Evolutionary conservation across 2,797 vertebrate species (phyloP).

Genomic region (Lacerta viridis): DNA sequence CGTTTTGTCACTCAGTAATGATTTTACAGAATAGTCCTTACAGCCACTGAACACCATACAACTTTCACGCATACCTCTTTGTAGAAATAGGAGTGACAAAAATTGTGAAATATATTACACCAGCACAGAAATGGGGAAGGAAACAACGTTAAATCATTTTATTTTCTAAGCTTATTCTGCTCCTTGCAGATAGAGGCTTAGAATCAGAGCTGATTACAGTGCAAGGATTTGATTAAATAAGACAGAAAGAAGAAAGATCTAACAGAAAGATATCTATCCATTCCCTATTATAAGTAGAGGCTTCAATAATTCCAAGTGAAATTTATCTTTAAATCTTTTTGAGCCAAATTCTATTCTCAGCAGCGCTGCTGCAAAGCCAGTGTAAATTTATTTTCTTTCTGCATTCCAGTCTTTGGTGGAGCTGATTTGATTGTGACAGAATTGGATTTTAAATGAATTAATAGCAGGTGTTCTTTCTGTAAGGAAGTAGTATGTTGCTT

Average conservation of each 20-base stretch:
- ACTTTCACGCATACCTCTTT: conserved; percentile 36
- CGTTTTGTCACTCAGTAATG: not conserved
- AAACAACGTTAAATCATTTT: conserved; percentile 78
- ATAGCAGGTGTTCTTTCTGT: conserved; percentile 32
- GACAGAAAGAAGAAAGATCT: conserved; percentile 46
- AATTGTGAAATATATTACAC: conserved; percentile 74
- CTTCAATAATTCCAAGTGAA: conserved; percentile 65
- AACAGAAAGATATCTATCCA: conserved; percentile 58
- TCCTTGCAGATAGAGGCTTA: conserved; percentile 73
- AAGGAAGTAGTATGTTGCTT: not conserved
- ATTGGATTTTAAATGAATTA: conserved; percentile 40
- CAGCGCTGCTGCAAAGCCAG: conserved; percentile 48
- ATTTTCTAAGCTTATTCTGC: conserved; percentile 70
- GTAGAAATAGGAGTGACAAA: conserved; percentile 48
- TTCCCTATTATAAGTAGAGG: conserved; percentile 57
- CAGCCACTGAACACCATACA: conserved; percentile 31
- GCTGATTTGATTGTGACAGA: conserved; percentile 44
- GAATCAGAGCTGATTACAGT: conserved; percentile 69
- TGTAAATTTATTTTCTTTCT: conserved; percentile 59
- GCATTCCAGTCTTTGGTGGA: conserved; percentile 45
- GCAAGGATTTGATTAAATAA: conserved; percentile 70
- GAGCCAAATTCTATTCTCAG: conserved; percentile 54
- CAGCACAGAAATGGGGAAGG: conserved; percentile 79
- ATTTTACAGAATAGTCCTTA: not conserved
- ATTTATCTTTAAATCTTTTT: conserved; percentile 65